phyloP scores from a whole-genome alignment of 2,113 vertebrate species.

The Burhinus bistriatus region DNA sequence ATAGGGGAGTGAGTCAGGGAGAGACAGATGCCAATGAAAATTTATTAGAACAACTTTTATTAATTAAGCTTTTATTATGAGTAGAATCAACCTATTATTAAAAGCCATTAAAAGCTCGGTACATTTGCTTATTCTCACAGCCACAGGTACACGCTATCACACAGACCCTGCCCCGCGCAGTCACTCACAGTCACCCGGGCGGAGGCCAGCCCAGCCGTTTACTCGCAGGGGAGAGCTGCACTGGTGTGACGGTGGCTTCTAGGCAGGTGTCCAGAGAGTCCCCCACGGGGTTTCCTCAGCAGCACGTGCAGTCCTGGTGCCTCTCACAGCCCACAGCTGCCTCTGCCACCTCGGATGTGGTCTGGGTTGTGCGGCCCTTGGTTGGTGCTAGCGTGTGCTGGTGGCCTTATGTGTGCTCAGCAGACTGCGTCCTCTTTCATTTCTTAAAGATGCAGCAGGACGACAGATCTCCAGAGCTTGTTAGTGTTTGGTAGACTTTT shows the following conservation, averaged over 20 bases:
- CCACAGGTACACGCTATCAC: fast-evolving
- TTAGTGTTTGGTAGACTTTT: neutral
- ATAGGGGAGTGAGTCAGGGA: neutral
- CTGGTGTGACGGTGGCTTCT: neutral
- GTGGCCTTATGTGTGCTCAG: too few species aligned
- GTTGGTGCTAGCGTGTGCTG: too few species aligned
- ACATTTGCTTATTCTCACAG: neutral
- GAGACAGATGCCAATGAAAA: neutral
- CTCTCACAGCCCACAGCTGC: neutral
- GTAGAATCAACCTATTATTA: neutral
- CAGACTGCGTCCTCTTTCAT: neutral
- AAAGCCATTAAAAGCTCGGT: neutral
- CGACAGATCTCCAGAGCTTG: neutral
- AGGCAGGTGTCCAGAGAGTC: neutral
- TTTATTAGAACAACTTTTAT: neutral
- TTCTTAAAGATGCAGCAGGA: neutral
- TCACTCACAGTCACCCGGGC: too few species aligned
- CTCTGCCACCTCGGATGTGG: neutral
- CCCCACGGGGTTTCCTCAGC: neutral
- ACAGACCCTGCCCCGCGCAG: too few species aligned
- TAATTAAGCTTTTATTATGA: neutral
- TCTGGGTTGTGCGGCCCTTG: neutral
- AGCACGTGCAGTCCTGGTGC: neutral
- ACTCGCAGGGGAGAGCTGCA: neutral
- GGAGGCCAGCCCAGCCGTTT: neutral